Evolutionary conservation across 2,888 invertebrate species (phyloP), one percentile per base, ranked within the genome.

Genomic region (Thymelicus sylvestris): DNA sequence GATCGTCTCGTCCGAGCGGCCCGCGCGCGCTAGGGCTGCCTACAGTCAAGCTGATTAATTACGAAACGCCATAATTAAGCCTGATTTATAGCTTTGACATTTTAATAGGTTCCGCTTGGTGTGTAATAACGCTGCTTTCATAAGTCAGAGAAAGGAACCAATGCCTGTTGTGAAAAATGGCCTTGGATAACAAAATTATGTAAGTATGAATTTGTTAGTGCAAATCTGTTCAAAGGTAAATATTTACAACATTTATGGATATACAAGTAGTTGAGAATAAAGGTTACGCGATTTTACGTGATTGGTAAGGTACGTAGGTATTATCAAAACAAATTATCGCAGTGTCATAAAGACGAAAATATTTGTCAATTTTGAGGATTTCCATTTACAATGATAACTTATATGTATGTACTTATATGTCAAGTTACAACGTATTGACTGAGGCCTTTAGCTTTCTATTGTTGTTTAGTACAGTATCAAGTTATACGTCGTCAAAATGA

Each of bases 1-100:
- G 80, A 72, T 76, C 81, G 83, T 73, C 78, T 78, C 80, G 83
- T 78, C 82, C 76, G 50, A 73, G 74, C 74, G 77, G 76, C 78
- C 79, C 79, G 67, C 69, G 64, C 31, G 19, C 24, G 12, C 10
- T 48, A 78, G 79, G 78, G 81, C 72, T 76, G 78, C 47, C 24
- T 6, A 47, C 50, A 50, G 47, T 59, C 71, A 61, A 61, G 55
- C 65, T 62, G 47, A 66, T 71, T 71, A 62, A 71, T 71, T 62
- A 62, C 62, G 41, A 62, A 71, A 50, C 55, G 66, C 55, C 47
- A 71, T 71, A 66, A 71, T 71, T 71, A 66, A 55, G 19, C 47
- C 19, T 71, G 71, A 66, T 66, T 71, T 71, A 71, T 66, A 62
- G 48, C 71, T 66, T 62, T 66, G 71, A 71, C 71, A 71, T 71